Percentiles rank a stretch among this genome's conserved stretches.
Conservation (phyloP, 2,888 invertebrate genomes). For the Ecliptopera silaceata region DNA sequence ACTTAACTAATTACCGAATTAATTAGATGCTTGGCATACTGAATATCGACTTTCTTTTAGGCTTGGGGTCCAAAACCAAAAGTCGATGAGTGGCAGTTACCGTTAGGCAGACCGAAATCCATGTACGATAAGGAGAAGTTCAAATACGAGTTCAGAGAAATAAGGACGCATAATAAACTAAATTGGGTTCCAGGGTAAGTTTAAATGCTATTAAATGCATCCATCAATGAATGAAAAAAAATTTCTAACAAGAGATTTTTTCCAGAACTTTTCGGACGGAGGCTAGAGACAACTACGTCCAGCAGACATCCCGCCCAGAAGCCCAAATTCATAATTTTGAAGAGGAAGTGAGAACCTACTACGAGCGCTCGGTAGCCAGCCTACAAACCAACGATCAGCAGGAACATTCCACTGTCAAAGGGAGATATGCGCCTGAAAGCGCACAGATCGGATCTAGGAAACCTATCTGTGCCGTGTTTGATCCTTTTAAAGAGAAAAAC, state of each 20-base stretch:
- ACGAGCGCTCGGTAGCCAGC: conserved; percentile 46
- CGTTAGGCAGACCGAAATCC: conserved; percentile 54
- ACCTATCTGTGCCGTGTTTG: conserved; percentile 58
- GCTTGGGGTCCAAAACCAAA: conserved; percentile 59
- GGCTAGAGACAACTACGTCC: conserved; percentile 60
- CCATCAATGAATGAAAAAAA: too few species aligned
- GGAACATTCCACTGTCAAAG: conserved; percentile 46
- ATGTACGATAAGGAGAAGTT: conserved; percentile 69
- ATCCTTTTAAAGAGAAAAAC: conserved; percentile 59
- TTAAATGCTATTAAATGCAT: too few species aligned
- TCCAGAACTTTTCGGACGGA: conserved; percentile 70
- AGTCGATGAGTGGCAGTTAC: conserved; percentile 54
- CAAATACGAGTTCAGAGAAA: conserved; percentile 64
- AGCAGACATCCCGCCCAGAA: conserved; percentile 45
- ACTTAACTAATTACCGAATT: too few species aligned
- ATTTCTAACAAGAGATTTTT: neutral
- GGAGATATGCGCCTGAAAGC: conserved; percentile 55
- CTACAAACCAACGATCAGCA: conserved; percentile 48
- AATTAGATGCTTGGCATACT: neutral
- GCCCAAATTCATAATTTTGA: conserved; percentile 57
- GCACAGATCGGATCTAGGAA: conserved; percentile 55
- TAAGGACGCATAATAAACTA: conserved; percentile 63
- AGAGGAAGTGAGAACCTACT: conserved; percentile 54
- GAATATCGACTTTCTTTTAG: conserved; percentile 41
- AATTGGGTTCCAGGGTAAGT: conserved; percentile 68